These are phyloP conservation scores for Lasioglossum leucozonium DNA, from an alignment of 2,888 invertebrate genomes.

Conservation along the genomic window DNA sequence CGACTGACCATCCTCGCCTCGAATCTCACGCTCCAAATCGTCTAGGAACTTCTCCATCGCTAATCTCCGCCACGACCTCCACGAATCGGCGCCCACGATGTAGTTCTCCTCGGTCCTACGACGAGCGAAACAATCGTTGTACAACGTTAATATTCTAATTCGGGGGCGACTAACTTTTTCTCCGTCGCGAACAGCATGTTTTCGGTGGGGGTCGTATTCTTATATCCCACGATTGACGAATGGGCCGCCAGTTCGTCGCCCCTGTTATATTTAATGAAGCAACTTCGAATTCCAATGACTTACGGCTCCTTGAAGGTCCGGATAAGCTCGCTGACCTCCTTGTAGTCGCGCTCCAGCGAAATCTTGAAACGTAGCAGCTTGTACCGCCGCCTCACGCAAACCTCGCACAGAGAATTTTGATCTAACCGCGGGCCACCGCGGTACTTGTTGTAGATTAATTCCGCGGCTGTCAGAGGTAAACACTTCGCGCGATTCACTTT, in stretches of 20 bases:
- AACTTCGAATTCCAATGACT: constrained; percentile 19
- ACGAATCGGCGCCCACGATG: constrained; percentile 86
- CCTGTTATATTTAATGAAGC: background rate
- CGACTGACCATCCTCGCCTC: constrained; percentile 62
- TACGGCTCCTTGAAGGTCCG: constrained; percentile 82
- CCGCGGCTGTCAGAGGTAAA: constrained; percentile 82
- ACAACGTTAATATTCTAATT: too few relatives aligned
- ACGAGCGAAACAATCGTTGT: constrained; percentile 27
- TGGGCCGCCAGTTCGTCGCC: background rate
- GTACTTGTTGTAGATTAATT: constrained; percentile 84
- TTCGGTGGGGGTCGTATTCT: too few relatives aligned
- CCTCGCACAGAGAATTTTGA: constrained; percentile 80
- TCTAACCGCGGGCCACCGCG: constrained; percentile 85
- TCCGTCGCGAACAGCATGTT: too few relatives aligned
- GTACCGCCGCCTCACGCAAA: constrained; percentile 85
- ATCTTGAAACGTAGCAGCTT: constrained; percentile 84
- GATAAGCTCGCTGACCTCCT: constrained; percentile 83
- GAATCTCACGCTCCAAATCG: constrained; percentile 75
- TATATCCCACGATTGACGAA: too few relatives aligned
- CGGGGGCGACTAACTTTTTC: background rate
- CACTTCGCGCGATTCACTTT: constrained; percentile 84
- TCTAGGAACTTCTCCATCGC: constrained; percentile 82
- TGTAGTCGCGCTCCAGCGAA: constrained; percentile 85
- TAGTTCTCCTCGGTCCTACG: constrained; percentile 80
- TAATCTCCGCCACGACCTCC: constrained; percentile 86